phyloP scores from a whole-genome alignment of 2,888 invertebrate species.

The Allophyes oxyacanthae region DNA sequence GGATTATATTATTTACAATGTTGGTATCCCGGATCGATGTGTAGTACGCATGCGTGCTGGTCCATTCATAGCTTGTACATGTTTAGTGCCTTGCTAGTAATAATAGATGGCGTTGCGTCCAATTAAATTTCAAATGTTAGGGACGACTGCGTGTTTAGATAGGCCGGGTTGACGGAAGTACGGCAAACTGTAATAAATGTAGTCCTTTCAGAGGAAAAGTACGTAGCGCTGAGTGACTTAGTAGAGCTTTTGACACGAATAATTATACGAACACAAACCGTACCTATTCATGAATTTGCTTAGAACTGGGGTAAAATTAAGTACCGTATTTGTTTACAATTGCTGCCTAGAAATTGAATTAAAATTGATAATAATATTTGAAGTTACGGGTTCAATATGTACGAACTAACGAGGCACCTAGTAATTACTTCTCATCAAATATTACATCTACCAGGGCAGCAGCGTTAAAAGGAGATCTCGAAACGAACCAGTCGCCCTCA shows the following conservation, averaged over 20 bases:
- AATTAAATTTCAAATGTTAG: constrained; percentile 62
- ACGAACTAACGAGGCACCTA: constrained; percentile 2
- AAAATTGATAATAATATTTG: not conserved
- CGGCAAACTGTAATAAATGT: constrained; percentile 50
- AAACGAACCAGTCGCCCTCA: constrained; percentile 59
- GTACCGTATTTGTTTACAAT: constrained; percentile 1
- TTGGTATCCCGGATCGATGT: constrained; percentile 79
- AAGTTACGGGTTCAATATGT: not conserved
- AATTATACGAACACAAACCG: constrained; percentile 16
- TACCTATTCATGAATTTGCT: constrained; percentile 18
- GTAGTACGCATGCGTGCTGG: constrained; percentile 81
- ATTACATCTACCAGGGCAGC: constrained; percentile 19
- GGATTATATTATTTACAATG: constrained; percentile 82
- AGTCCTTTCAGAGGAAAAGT: constrained; percentile 42
- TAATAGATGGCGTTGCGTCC: constrained; percentile 75
- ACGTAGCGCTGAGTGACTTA: constrained; percentile 33
- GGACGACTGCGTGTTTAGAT: constrained; percentile 52
- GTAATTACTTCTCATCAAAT: constrained; percentile 9
- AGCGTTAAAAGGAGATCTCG: constrained; percentile 23
- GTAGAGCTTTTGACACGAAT: constrained; percentile 44
- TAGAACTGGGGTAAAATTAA: not conserved
- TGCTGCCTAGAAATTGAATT: not conserved
- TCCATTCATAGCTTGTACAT: constrained; percentile 73
- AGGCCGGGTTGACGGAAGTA: constrained; percentile 48
- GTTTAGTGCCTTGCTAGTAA: constrained; percentile 58